A percentile compares a stretch with the other conserved stretches of the same genome.
Conservation (phyloP, 2,888 invertebrate species). For the Eucera pruinosa region DNA sequence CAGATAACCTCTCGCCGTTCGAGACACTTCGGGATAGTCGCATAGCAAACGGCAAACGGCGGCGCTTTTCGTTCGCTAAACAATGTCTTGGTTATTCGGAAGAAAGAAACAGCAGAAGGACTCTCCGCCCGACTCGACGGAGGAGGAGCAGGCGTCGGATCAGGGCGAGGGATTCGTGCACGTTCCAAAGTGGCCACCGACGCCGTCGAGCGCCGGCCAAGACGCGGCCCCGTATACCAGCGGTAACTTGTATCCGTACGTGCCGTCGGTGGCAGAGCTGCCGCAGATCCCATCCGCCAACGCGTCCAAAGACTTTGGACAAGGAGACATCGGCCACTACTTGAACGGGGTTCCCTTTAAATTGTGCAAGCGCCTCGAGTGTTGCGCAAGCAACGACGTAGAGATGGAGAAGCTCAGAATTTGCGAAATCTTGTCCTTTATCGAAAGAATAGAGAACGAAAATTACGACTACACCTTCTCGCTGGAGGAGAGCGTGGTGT, state of each 20-base stretch:
- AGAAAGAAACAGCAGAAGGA: constrained; percentile 80
- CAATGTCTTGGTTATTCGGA: constrained; percentile 83
- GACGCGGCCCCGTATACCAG: constrained; percentile 35
- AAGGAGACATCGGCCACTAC: constrained; percentile 78
- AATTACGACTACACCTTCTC: constrained; percentile 86
- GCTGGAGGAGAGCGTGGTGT: constrained; percentile 86
- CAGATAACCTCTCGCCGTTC: constrained; percentile 23
- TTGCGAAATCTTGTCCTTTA: constrained; percentile 85
- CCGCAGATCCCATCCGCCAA: constrained; percentile 50
- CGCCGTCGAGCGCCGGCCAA: constrained; percentile 22
- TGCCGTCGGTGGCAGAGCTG: constrained; percentile 59
- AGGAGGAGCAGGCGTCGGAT: constrained; percentile 63
- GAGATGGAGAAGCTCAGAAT: constrained; percentile 84
- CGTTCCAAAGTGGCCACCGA: constrained; percentile 69
- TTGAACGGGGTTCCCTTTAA: constrained; percentile 86
- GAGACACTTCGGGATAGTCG: not conserved
- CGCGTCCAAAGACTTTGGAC: constrained; percentile 59
- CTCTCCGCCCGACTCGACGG: constrained; percentile 76
- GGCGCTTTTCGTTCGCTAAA: constrained; percentile 31
- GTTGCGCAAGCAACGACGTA: constrained; percentile 85
- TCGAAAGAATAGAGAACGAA: constrained; percentile 85
- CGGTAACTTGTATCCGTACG: constrained; percentile 74
- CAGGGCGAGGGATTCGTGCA: constrained; percentile 75
- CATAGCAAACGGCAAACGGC: no score
- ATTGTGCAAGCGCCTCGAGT: constrained; percentile 85